Conservation (phyloP, 2,888 invertebrate genomes). For the Dynastes maya region DNA sequence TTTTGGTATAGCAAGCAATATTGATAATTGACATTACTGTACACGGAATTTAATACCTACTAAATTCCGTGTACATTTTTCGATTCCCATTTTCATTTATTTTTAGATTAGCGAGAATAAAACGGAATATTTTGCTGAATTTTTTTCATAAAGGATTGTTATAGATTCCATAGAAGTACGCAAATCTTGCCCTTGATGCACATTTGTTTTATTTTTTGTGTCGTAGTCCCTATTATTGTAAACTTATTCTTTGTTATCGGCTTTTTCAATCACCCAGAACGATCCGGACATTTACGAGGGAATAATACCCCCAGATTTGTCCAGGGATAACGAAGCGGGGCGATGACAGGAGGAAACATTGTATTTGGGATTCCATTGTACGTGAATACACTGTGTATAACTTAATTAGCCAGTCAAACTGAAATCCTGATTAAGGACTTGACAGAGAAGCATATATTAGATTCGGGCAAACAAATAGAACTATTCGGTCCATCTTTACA, state of each 20-base stretch:
- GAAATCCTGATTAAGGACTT: conserved; percentile 36
- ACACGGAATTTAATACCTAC: too few relatives aligned
- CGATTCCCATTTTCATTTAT: too few relatives aligned
- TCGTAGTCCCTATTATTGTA: not conserved
- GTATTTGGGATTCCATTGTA: conserved; percentile 17
- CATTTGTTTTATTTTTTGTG: too few relatives aligned
- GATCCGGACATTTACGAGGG: conserved; percentile 3
- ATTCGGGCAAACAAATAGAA: conserved; percentile 23
- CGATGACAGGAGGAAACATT: conserved; percentile 10
- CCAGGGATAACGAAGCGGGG: not conserved
- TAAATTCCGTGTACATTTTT: too few relatives aligned
- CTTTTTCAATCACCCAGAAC: not conserved
- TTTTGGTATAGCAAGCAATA: too few relatives aligned
- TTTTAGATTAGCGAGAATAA: too few relatives aligned
- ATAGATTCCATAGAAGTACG: too few relatives aligned
- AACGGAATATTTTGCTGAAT: too few relatives aligned
- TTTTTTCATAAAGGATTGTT: too few relatives aligned
- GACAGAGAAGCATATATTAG: conserved; percentile 29
- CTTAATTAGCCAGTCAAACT: conserved; percentile 30
- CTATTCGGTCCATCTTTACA: conserved; percentile 35
- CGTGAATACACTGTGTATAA: conserved; percentile 30
- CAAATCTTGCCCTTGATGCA: too few relatives aligned
- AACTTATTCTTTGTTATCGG: conserved; percentile 14
- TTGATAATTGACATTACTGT: too few relatives aligned
- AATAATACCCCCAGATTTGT: conserved; percentile 16